Evolutionary conservation across 2,797 vertebrate species (phyloP), one percentile per base, ranked within the genome.

Genomic region (Diplodus puntazzo): DNA sequence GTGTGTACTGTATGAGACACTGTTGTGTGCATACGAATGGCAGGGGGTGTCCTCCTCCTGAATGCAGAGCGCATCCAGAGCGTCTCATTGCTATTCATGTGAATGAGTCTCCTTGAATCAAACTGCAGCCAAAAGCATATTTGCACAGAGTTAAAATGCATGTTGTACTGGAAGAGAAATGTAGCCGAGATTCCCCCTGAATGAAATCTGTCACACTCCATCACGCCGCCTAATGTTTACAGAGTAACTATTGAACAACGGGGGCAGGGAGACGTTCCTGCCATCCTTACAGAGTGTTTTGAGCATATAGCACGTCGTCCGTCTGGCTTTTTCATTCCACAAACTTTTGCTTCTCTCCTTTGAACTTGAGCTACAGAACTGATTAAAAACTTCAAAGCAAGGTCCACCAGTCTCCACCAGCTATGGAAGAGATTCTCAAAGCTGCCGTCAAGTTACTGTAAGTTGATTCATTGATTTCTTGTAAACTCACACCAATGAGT

Each of bases 71-170:
- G 60, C 72, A 84, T 79, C 79, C 52, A 59, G 20, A 81, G 20
- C 0, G 30, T 72, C 84, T 91, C 82, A 89, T 93, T 92, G 82
- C 79, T 89, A 88, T 92, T 90, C 85, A 87, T 91, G 82, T 45
- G 58, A 75, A 85, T 55, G 69, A 73, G 74, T 49, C 86, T 84
- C 69, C 72, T 73, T 82, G 86, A 89, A 83, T 89, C 84, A 86
- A 80, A 85, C 79, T 54, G 75, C 79, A 84, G 80, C 77, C 77
- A 75, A 80, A 86, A 81, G 80, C 75, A 84, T 84, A 87, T 89
- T 89, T 90, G 80, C 72, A 75, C 69, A 84, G 81, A 81, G 82
- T 85, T 84, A 60, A 62, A 71, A 83, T 73, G 67, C 79, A 73
- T 16, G 59, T 73, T 52, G 25, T n/a, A 1, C 23, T 34, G 62